Evolutionary conservation across 1,140 invertebrate species (phyloP).

Genomic region (Atta colombica): DNA sequence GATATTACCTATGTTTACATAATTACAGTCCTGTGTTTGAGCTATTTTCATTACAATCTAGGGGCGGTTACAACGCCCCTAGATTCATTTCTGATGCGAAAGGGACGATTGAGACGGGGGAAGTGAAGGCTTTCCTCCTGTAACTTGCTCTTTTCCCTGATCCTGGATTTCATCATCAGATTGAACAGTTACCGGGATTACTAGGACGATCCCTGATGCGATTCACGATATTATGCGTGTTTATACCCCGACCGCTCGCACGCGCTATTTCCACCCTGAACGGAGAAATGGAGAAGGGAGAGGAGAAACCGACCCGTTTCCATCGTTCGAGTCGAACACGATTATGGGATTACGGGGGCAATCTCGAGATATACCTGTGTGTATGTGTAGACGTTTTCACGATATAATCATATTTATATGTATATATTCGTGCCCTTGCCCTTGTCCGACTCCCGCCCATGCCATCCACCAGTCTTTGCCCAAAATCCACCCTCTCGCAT

Average conservation of each 20-base stretch:
- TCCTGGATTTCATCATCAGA: neutral
- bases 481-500: neutral
- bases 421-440: constrained; percentile 41
- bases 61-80: constrained; percentile 9
- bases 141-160: neutral
- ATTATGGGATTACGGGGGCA: constrained; percentile 38
- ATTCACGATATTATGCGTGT: constrained; percentile 22
- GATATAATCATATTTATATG: neutral
- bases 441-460: constrained; percentile 16
- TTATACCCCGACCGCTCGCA: neutral
- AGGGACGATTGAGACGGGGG: neutral
- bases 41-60: constrained; percentile 26
- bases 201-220: neutral
- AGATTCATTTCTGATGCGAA: too few species aligned
- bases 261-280: neutral
- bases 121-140: neutral
- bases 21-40: neutral
- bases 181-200: constrained; percentile 4
- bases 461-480: too few species aligned
- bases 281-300: neutral
- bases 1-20: constrained; percentile 48
- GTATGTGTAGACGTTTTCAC: neutral
- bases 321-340: constrained; percentile 11
- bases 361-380: constrained; percentile 30
- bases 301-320: too few species aligned